phyloP scores from a whole-genome alignment of 2,888 invertebrate species.

The Lasioglossum morio region DNA sequence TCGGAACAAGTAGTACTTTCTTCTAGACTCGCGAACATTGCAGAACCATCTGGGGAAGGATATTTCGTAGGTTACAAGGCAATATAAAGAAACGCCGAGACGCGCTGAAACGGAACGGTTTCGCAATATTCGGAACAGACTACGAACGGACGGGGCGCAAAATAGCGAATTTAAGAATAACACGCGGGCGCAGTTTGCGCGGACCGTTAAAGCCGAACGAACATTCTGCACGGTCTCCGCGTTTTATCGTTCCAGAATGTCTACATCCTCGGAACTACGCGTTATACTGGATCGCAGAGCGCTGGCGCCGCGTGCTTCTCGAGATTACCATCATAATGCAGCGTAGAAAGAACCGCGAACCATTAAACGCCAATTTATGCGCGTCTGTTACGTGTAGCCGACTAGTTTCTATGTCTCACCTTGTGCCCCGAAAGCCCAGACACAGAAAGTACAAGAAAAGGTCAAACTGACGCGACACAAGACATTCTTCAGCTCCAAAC shows the following conservation, averaged over 20 bases:
- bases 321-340: slow-evolving; percentile 50
- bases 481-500: no score
- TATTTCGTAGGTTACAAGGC: slow-evolving; percentile 23
- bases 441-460: neutral
- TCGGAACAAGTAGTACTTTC: neutral
- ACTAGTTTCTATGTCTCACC: slow-evolving; percentile 4
- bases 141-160: slow-evolving; percentile 16
- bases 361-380: slow-evolving; percentile 50
- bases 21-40: neutral
- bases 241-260: slow-evolving; percentile 50
- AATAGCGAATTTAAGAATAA: slow-evolving; percentile 47
- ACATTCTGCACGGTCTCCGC: slow-evolving; percentile 32
- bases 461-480: neutral
- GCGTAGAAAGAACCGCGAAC: slow-evolving; percentile 27
- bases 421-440: neutral
- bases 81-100: slow-evolving; percentile 19
- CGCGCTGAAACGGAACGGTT: slow-evolving; percentile 32
- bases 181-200: slow-evolving; percentile 36
- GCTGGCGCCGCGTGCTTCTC: slow-evolving; percentile 41
- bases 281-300: slow-evolving; percentile 17
- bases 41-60: slow-evolving; percentile 17
- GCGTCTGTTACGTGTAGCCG: slow-evolving; percentile 7
- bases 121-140: slow-evolving; percentile 18
- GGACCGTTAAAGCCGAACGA: slow-evolving; percentile 48
- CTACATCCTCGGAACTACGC: slow-evolving; percentile 14